Base-by-base conservation (phyloP, 2,888 invertebrate genomes). In the Diaperis boleti region DNA sequence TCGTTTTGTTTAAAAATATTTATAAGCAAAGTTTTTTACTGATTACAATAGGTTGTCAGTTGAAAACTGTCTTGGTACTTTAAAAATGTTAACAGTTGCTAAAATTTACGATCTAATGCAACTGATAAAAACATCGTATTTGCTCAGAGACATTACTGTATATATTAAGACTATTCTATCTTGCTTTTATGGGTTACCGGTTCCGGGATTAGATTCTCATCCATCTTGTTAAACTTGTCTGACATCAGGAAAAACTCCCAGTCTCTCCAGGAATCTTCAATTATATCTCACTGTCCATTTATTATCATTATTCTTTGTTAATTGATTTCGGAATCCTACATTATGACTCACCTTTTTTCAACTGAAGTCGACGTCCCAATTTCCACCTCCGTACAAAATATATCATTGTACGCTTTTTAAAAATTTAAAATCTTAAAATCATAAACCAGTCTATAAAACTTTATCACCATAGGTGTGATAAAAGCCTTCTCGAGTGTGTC, bases 211-310 rank as follows among this genome's bases (percentile, higher is more conserved):
- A 54, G 41, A 54, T 54, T 54, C 54, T 54, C 54, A 54, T 54
- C 54, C 31, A 31, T 54, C 54, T 54, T 54, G 41, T 54, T 52
- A 52, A 52, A 52, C 52, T 52, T 14, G 52, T 52, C 26, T 31
- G 42, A 42, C 42, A 41, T 42, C 11, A 37, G 37, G 54, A 42
- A 54, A 54, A 54, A 54, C 54, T 54, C 39, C 18, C 10, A 39
- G 52, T 18, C 52, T 52, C 52, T 35, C 41, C 41, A 42, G 54
- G 54, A 54, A 54, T 54, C 54, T 31, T 54, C 42, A 54, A 54
- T 54, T 54, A 54, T 42, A 31, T 54, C 54, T 13, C n/a, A 29
- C 47, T 47, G n/a, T 31, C 47, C 47, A 47, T 47, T 47, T 47
- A 15, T 47, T 47, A 47, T 47, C 47, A 26, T 26, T 39, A 14